These are phyloP conservation scores for Cryptomyrus ogoouensis DNA, from an alignment of 2,113 vertebrate genomes.

Conservation along the genomic window DNA sequence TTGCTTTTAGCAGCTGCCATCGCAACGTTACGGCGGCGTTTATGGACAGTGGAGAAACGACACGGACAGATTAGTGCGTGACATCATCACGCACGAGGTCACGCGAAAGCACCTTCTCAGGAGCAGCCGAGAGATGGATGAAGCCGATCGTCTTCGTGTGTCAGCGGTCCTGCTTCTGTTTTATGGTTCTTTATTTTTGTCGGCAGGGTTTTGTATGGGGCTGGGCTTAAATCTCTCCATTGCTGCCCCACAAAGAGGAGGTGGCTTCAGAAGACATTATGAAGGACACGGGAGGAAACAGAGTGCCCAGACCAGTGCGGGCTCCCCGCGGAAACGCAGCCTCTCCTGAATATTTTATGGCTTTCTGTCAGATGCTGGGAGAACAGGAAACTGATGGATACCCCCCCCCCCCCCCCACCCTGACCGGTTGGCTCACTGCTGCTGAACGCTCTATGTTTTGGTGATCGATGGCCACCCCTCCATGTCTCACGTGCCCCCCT, in stretches of 20 bases:
- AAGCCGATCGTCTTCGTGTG: background rate
- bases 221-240: background rate
- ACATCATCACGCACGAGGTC: background rate
- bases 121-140: background rate
- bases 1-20: background rate
- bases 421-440: background rate
- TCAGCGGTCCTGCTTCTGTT: background rate
- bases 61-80: background rate
- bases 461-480: background rate
- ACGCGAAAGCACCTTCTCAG: background rate
- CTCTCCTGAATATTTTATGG: constrained; percentile 15
- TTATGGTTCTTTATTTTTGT: background rate
- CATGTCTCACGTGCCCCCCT: background rate
- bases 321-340: background rate
- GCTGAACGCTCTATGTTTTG: background rate
- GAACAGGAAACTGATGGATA: background rate
- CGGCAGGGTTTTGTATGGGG: background rate
- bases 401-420: background rate
- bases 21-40: background rate
- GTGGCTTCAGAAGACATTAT: background rate
- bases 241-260: background rate
- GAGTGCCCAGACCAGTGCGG: background rate
- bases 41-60: background rate
- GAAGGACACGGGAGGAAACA: background rate
- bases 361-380: background rate